Evolutionary conservation across 2,888 invertebrate species (phyloP).

Genomic region (Blastobasis adustella): DNA sequence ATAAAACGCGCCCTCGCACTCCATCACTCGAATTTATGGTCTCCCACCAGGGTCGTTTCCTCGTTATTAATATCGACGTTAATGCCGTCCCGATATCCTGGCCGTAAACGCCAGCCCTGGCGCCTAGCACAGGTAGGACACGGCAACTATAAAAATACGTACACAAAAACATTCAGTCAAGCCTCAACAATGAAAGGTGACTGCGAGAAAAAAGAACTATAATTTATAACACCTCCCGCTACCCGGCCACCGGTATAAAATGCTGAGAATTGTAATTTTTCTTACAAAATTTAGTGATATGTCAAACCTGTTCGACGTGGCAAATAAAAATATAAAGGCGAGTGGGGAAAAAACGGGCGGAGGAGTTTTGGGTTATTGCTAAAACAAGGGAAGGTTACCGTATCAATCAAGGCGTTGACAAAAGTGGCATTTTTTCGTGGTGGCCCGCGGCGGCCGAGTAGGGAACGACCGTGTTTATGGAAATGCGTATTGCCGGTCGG

Average conservation of each 20-base stretch:
- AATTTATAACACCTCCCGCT: conserved; percentile 64
- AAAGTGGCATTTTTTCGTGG: conserved; percentile 57
- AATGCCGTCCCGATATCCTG: conserved; percentile 69
- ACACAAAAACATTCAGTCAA: conserved; percentile 56
- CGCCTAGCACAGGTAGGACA: conserved; percentile 69
- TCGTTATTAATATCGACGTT: conserved; percentile 70
- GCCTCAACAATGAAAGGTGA: conserved; percentile 56
- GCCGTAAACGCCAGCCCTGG: conserved; percentile 70
- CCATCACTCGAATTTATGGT: conserved; percentile 58
- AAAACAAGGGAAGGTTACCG: conserved; percentile 72
- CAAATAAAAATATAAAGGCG: conserved; percentile 67
- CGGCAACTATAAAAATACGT: conserved; percentile 46
- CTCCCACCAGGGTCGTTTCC: conserved; percentile 49
- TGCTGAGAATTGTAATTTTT: conserved; percentile 66
- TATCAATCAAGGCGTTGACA: conserved; percentile 74
- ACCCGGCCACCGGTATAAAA: conserved; percentile 62
- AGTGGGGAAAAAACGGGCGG: conserved; percentile 45
- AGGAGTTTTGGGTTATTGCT: conserved; percentile 62
- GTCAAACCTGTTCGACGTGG: conserved; percentile 68
- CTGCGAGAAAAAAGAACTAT: conserved; percentile 47
- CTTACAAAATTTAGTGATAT: conserved; percentile 73
- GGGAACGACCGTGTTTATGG: conserved; percentile 64
- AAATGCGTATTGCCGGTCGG: conserved; percentile 37
- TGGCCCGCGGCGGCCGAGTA: conserved; percentile 50
- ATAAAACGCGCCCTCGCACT: conserved; percentile 41